phyloP scores from a whole-genome alignment of 1,140 invertebrate genomes.

The Elymnias hypermnestra region DNA sequence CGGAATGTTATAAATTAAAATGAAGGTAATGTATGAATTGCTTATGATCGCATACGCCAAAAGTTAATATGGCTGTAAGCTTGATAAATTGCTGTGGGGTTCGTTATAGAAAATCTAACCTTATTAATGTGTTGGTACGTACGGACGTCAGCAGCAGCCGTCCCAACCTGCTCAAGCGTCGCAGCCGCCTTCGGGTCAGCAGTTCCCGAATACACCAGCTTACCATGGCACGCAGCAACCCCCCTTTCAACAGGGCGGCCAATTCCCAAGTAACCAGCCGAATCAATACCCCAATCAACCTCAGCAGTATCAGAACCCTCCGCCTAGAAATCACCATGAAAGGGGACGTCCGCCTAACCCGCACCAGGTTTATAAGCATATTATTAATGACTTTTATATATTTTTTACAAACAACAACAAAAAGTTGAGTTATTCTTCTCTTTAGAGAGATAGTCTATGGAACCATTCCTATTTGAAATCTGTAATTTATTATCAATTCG shows the following conservation, averaged over 20 bases:
- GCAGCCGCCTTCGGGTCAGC: slow-evolving; percentile 73
- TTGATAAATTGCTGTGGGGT: slow-evolving; percentile 66
- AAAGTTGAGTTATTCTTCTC: too few species aligned
- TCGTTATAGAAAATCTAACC: slow-evolving; percentile 74
- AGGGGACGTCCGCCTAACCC: slow-evolving; percentile 66
- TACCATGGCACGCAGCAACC: slow-evolving; percentile 74
- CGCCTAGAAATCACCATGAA: slow-evolving; percentile 64
- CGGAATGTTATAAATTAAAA: slow-evolving; percentile 60
- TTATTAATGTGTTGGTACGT: slow-evolving; percentile 76
- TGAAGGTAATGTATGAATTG: slow-evolving; percentile 64
- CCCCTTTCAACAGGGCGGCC: slow-evolving; percentile 62
- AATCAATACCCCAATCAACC: slow-evolving; percentile 44
- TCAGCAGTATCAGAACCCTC: slow-evolving; percentile 64
- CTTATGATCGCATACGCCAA: slow-evolving; percentile 62
- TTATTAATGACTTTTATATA: too few species aligned
- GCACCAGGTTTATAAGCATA: slow-evolving; percentile 64
- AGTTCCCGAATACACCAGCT: slow-evolving; percentile 70
- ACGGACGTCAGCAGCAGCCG: slow-evolving; percentile 75
- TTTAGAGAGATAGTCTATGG: too few species aligned
- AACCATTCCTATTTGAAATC: too few species aligned
- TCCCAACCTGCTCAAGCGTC: slow-evolving; percentile 77
- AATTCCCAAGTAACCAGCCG: slow-evolving; percentile 69
- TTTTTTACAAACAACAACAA: too few species aligned
- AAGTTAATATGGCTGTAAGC: slow-evolving; percentile 52
- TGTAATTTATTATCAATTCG: too few species aligned